These are phyloP conservation scores for Elgaria multicarinata DNA, from an alignment of 2,113 vertebrate species.

Conservation along the genomic window DNA sequence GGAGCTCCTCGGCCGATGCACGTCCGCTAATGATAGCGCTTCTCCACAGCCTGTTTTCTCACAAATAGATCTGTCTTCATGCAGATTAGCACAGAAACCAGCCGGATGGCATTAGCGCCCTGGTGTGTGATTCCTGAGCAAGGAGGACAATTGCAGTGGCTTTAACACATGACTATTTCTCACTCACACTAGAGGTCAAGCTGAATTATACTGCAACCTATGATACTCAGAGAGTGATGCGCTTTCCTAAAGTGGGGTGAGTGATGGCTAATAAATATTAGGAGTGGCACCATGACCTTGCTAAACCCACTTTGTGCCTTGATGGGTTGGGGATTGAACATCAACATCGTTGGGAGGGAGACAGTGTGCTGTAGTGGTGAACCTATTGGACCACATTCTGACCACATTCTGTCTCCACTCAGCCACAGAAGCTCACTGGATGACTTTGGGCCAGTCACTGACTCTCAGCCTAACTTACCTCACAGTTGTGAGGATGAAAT, in stretches of 20 bases:
- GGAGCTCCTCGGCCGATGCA: neutral
- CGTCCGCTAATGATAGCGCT: neutral
- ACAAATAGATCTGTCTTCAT: accelerated
- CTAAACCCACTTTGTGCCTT: neutral
- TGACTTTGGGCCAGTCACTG: no score
- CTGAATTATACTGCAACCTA: neutral
- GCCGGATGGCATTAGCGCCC: neutral
- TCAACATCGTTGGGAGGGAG: no score
- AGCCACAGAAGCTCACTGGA: no score
- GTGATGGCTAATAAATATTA: neutral
- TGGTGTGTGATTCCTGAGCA: neutral
- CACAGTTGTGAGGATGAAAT: no score
- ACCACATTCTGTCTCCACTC: no score
- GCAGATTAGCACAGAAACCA: neutral
- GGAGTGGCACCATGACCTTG: neutral
- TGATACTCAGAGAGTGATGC: neutral
- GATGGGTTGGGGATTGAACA: neutral
- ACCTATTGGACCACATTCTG: no score
- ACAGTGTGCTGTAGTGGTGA: no score
- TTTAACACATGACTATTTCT: neutral
- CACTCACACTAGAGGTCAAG: neutral
- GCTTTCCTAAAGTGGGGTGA: neutral
- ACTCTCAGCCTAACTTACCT: no score
- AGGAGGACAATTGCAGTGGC: neutral
- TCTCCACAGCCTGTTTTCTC: neutral